Conservation (phyloP, 2,113 vertebrate species). For the Dromaius novaehollandiae region DNA sequence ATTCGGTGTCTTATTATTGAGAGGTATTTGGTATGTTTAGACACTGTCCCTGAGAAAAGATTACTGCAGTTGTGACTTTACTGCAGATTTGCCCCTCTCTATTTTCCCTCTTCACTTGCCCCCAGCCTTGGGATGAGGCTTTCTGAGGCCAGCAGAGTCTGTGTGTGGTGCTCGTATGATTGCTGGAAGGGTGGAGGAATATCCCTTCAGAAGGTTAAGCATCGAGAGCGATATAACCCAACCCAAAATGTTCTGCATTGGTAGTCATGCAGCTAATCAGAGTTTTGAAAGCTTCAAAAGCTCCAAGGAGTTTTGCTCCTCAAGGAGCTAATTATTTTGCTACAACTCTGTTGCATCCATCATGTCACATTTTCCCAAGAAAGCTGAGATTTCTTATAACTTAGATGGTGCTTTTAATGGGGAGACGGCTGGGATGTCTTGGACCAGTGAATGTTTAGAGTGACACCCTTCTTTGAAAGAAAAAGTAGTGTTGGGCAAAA, state of each 20-base stretch:
- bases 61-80: not conserved
- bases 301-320: not conserved
- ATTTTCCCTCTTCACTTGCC: not conserved
- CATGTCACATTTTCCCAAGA: not conserved
- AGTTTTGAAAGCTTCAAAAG: not conserved
- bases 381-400: not conserved
- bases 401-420: not conserved
- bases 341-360: not conserved
- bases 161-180: not conserved
- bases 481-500: not conserved
- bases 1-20: not conserved
- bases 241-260: not conserved
- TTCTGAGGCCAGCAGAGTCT: not conserved
- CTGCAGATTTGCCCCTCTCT: rapidly evolving
- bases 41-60: not conserved
- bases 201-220: not conserved
- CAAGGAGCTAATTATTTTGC: not conserved
- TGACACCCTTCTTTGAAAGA: not conserved
- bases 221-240: not conserved
- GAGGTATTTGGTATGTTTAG: not conserved
- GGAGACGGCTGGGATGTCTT: not conserved
- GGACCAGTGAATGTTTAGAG: not conserved
- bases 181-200: not conserved
- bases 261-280: not conserved
- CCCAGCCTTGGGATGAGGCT: not conserved